Base-by-base conservation (phyloP, 2,797 vertebrate species). In the Poecilia velifera region DNA sequence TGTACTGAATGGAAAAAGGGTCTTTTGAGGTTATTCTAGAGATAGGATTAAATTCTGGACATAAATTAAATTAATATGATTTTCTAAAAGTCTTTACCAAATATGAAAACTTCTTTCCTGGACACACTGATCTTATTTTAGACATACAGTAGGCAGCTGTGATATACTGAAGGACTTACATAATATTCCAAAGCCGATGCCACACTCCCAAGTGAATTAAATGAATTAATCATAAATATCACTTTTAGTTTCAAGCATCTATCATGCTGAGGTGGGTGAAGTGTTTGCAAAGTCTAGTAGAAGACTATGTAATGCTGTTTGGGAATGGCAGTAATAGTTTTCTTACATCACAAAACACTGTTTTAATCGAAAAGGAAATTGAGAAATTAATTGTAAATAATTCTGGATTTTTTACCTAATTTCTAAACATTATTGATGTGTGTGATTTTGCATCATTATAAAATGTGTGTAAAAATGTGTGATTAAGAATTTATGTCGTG, bases 1-100 rank as follows among this genome's bases (percentile, higher is more conserved):
- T 45, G 18, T 55, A 34, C 66, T 39, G 49, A 87, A 80, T 81
- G 55, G 80, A 89, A 87, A 89, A 78, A 1, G 41, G 43, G 74
- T 85, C 74, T 57, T 57, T 57, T 84, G 81, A 85, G 81, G 72
- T 89, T 51, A 80, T 59, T 76, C 51, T 70, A 43, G 28, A 62
- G 9, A 16, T 2, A 3, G 34, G 62, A 39, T 66, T 66, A 66
- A 66, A 66, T 36, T 18, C 34, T 66, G 16, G 31, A 10, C 64
- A 66, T 13, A n/a, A 4, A 0, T 66, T 22, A 66, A 16, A 66
- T 20, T 34, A 20, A 36, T 66, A 10, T 16, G 34, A 39, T 36
- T 66, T 39, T 66, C 16, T 36, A 39, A 7, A 66, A 20, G 14
- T 36, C 64, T 39, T 36, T 66, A 34, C 36, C 16, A 36, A 66